These are phyloP conservation scores for Mesitornis unicolor DNA, from an alignment of 2,113 vertebrate species.

Conservation along the genomic window DNA sequence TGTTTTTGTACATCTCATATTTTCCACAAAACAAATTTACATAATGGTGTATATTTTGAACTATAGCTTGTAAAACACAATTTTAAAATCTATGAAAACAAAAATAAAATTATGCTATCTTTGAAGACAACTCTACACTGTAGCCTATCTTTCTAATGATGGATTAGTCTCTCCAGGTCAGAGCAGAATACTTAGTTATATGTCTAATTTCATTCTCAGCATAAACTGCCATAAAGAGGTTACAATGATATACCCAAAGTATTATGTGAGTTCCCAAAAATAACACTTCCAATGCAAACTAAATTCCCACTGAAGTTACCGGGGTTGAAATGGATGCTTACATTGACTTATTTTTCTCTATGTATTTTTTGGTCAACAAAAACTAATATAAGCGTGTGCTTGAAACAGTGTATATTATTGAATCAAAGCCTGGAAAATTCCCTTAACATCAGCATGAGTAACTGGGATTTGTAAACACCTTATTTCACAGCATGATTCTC, in stretches of 20 bases:
- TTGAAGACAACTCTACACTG: neutral
- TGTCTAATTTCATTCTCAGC: neutral
- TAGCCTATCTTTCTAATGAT: neutral
- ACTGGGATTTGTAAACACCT: neutral
- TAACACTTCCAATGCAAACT: neutral
- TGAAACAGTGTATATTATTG: neutral
- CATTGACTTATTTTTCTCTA: neutral
- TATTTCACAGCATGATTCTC: neutral
- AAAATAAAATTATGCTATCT: fast-evolving
- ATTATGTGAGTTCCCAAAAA: neutral
- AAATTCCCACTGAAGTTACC: neutral
- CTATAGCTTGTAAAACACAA: neutral
- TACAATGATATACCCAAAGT: neutral
- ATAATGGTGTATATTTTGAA: neutral
- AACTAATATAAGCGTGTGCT: neutral
- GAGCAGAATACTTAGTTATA: neutral
- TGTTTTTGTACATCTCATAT: neutral
- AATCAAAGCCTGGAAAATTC: neutral
- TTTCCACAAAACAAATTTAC: neutral
- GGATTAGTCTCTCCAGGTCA: neutral
- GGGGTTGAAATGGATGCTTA: neutral
- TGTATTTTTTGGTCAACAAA: too few species aligned
- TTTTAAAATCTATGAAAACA: neutral
- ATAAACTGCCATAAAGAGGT: neutral
- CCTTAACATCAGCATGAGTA: neutral